Percentiles rank a stretch among this genome's conserved stretches.
These are phyloP conservation scores for Lypha dubia DNA, from an alignment of 2,888 invertebrate species.

Conservation along the genomic window DNA sequence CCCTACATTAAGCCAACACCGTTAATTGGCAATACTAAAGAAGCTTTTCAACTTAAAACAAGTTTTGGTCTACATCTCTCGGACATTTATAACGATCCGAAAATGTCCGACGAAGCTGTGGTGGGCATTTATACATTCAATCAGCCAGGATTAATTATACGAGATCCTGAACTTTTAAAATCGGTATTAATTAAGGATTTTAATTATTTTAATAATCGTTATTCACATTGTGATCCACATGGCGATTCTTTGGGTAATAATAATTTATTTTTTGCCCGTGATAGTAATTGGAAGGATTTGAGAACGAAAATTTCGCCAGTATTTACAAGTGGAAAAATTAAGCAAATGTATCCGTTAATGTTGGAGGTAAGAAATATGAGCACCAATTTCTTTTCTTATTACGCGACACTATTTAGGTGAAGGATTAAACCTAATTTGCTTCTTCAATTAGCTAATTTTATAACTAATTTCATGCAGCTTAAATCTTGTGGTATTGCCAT, in stretches of 20 bases:
- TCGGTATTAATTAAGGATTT: conserved; percentile 84
- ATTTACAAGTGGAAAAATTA: conserved; percentile 83
- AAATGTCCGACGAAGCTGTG: conserved; percentile 77
- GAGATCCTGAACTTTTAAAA: conserved; percentile 84
- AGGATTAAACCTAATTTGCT: too few species aligned
- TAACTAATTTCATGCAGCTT: too few species aligned
- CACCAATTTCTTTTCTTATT: too few species aligned
- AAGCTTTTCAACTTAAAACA: conserved; percentile 77
- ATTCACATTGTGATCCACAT: conserved; percentile 77
- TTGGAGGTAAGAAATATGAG: conserved; percentile 75
- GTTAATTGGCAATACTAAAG: conserved; percentile 83
- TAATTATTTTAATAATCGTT: conserved; percentile 81
- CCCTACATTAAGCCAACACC: conserved; percentile 80
- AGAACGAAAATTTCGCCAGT: conserved; percentile 83
- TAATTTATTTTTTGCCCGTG: conserved; percentile 83
- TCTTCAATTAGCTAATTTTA: too few species aligned
- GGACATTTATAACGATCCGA: conserved; percentile 80
- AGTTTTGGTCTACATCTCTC: conserved; percentile 80
- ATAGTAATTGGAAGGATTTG: conserved; percentile 83
- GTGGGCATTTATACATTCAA: conserved; percentile 83
- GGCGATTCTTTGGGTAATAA: conserved; percentile 81
- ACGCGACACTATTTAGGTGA: too few species aligned
- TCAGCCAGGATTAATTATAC: conserved; percentile 83
- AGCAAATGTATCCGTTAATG: conserved; percentile 82
- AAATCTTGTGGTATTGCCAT: too few species aligned